These are phyloP conservation scores for Teleopsis dalmanni DNA, from an alignment of 1,140 invertebrate genomes.

Conservation along the genomic window DNA sequence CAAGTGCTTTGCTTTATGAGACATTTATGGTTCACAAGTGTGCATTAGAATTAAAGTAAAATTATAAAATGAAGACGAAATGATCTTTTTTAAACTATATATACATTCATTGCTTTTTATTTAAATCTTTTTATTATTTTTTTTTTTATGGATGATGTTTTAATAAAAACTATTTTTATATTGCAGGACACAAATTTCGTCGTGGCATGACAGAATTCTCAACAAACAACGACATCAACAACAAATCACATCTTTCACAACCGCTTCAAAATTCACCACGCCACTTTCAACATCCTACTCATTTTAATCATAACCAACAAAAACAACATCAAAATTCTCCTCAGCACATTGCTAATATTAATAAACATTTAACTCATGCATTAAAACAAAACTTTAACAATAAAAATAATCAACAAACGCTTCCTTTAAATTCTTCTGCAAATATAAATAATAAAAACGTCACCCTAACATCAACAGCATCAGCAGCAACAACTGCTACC, in stretches of 20 bases:
- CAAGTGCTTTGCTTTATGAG: no score
- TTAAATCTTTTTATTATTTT: no score
- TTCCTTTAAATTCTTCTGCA: slow-evolving; percentile 19
- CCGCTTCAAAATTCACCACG: slow-evolving; percentile 38
- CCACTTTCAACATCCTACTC: slow-evolving; percentile 21
- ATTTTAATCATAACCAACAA: slow-evolving; percentile 5
- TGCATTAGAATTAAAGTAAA: no score
- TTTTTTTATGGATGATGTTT: no score
- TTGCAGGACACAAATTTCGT: slow-evolving; percentile 40
- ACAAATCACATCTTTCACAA: slow-evolving; percentile 34
- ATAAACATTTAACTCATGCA: slow-evolving; percentile 12
- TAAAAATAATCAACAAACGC: slow-evolving; percentile 17
- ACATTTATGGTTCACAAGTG: no score
- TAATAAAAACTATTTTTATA: no score
- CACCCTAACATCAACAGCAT: slow-evolving; percentile 17
- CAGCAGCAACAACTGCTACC: slow-evolving; percentile 6
- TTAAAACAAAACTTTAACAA: slow-evolving; percentile 14
- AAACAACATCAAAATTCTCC: slow-evolving; percentile 27
- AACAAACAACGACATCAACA: slow-evolving; percentile 37
- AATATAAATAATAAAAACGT: slow-evolving; percentile 20
- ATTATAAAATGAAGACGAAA: no score
- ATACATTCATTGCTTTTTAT: no score
- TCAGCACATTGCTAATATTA: slow-evolving; percentile 10
- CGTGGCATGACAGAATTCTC: slow-evolving; percentile 46
- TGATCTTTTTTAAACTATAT: no score